phyloP scores from a whole-genome alignment of 1,140 invertebrate genomes.

The Lepidostoma basale region DNA sequence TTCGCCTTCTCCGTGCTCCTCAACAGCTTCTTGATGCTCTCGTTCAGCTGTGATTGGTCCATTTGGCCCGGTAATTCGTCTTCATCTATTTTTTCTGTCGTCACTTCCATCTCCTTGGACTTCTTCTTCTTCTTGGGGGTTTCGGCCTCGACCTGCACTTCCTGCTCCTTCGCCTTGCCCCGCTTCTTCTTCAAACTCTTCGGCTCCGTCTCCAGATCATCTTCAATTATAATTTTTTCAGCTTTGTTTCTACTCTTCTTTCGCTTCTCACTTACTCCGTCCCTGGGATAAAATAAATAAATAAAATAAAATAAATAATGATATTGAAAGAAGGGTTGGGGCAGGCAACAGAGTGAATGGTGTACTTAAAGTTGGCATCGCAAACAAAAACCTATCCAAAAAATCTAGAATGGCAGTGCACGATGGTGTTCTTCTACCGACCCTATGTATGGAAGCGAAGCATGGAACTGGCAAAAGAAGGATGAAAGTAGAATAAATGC shows the following conservation, averaged over 20 bases:
- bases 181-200: background rate
- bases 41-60: conserved; percentile 17
- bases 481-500: too few species aligned
- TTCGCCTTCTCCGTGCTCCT: conserved; percentile 56
- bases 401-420: too few species aligned
- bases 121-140: conserved; percentile 21
- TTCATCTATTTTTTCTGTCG: background rate
- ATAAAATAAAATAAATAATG: background rate
- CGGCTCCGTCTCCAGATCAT: background rate
- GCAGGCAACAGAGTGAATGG: too few species aligned
- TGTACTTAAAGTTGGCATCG: too few species aligned
- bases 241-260: conserved; percentile 1
- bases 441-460: too few species aligned
- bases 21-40: conserved; percentile 51
- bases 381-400: too few species aligned
- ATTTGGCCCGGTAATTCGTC: background rate
- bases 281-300: background rate
- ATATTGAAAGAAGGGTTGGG: background rate
- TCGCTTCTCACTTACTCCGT: background rate
- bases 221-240: background rate
- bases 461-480: too few species aligned
- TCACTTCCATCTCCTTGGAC: background rate
- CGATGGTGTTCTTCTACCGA: too few species aligned
- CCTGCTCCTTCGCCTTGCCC: background rate
- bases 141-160: background rate